Conservation (phyloP, 2,888 invertebrate species). For the Achlya flavicornis region DNA sequence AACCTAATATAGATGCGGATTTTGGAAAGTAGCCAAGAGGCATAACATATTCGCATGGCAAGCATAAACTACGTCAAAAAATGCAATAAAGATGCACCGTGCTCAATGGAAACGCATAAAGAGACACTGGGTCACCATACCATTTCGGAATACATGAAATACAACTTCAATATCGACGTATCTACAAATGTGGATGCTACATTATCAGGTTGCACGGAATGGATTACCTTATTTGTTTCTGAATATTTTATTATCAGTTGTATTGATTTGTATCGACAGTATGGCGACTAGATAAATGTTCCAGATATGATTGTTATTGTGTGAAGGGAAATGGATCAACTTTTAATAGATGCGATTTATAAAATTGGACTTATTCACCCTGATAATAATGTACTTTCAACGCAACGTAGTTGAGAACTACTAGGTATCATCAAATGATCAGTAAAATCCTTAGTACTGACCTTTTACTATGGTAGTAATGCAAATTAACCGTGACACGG, state of each 20-base stretch:
- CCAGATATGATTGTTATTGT: not conserved
- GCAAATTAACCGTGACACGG: no score
- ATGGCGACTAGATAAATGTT: not conserved
- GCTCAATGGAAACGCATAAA: constrained; percentile 28
- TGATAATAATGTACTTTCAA: no score
- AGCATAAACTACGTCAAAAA: no score
- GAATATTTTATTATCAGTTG: constrained; percentile 22
- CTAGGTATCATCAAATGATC: no score
- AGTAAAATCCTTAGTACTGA: no score
- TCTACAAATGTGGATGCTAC: constrained; percentile 7
- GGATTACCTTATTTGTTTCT: constrained; percentile 10
- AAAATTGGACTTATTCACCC: not conserved
- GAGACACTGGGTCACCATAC: constrained; percentile 39
- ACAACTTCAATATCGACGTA: constrained; percentile 15
- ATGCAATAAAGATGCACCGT: no score
- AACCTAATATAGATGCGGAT: no score
- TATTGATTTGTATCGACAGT: constrained; percentile 20
- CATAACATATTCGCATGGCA: no score
- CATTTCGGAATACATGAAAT: constrained; percentile 22
- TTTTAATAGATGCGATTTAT: not conserved
- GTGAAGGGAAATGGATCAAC: not conserved
- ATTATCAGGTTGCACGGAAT: constrained; percentile 31
- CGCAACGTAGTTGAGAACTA: no score
- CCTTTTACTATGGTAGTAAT: no score
- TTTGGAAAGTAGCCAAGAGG: no score